Conservation (phyloP, 2,888 invertebrate species). For the Platycheirus albimanus region DNA sequence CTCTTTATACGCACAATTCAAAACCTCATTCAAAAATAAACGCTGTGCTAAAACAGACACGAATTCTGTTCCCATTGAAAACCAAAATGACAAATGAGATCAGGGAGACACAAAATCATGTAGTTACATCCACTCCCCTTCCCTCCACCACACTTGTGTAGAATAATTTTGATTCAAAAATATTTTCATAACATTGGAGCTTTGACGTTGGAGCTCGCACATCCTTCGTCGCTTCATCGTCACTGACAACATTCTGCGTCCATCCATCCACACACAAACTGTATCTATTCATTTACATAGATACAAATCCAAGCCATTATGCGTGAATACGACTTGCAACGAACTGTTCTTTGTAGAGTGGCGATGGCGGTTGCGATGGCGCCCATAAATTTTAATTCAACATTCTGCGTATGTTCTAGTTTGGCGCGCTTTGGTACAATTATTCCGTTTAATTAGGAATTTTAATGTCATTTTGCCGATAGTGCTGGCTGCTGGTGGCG, state of each 20-base stretch:
- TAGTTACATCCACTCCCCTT: not conserved
- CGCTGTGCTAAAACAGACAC: constrained; percentile 48
- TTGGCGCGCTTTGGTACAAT: constrained; percentile 51
- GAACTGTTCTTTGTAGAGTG: too few relatives aligned
- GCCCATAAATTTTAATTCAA: constrained; percentile 66
- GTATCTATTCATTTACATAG: not conserved
- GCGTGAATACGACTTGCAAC: too few relatives aligned
- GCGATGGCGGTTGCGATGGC: too few relatives aligned
- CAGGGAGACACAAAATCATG: constrained; percentile 37
- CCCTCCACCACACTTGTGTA: too few relatives aligned
- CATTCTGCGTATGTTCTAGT: constrained; percentile 61
- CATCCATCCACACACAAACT: constrained; percentile 34
- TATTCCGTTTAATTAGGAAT: constrained; percentile 66
- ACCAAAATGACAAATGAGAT: constrained; percentile 57
- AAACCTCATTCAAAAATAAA: constrained; percentile 48
- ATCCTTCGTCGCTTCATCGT: too few relatives aligned
- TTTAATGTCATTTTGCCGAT: constrained; percentile 52
- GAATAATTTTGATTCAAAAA: constrained; percentile 13
- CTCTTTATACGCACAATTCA: constrained; percentile 10
- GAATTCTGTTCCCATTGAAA: constrained; percentile 44
- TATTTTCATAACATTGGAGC: constrained; percentile 49
- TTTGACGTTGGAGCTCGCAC: too few relatives aligned
- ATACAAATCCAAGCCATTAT: not conserved
- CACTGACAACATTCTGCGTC: constrained; percentile 34
- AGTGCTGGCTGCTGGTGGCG: too few relatives aligned